Base-by-base conservation (phyloP, 92 coral and sea anemone species). In the Scolanthus callimorphus region DNA sequence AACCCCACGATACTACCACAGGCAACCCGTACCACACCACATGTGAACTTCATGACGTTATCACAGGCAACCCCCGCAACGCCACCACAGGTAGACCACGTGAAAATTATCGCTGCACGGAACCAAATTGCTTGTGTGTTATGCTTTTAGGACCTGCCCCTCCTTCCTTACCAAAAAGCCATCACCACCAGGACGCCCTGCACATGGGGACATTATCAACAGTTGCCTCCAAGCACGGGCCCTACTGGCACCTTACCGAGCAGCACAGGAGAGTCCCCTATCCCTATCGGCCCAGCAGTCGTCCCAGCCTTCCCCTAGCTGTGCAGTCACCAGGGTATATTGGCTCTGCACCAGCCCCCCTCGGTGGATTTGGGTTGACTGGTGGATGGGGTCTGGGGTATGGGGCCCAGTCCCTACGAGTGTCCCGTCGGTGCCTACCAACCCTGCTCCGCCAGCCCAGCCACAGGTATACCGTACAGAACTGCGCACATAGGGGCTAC, bases 331-430 rank as follows among this genome's bases (percentile, higher is more conserved):
- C 75, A 17, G 78, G 73, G 59, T 78, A 63, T 49, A 24, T 55
- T 27, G 61, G 89, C 39, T 67, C 95, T n/a, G 63, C 85, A 46
- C 78, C 80, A 59, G 84, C 82, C 38, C 85, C 96, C 1, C 86
- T 84, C 60, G 96, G 90, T 64, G 96, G 96, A 44, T 71, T 87
- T 76, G 96, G 96, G 53, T 54, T 83, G 60, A 69, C 76, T 54
- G 90, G 90, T 27, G 75, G 90, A 21, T 87, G 96, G 96, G 86
- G 86, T 78, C 96, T 17, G 96, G 86, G 13, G 96, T 87, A 25
- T 87, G 96, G 96, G 90, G 92, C 11, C 96, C 96, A 73, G 84
- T 79, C 53, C 61, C 83, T 76, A 47, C 68, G 0, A 57, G 79
- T 51, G 71, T 59, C 11, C 31, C 39, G 29, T 29, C 17, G 2